phyloP scores from a whole-genome alignment of 2,888 invertebrate species.

The Bombylius discolor region DNA sequence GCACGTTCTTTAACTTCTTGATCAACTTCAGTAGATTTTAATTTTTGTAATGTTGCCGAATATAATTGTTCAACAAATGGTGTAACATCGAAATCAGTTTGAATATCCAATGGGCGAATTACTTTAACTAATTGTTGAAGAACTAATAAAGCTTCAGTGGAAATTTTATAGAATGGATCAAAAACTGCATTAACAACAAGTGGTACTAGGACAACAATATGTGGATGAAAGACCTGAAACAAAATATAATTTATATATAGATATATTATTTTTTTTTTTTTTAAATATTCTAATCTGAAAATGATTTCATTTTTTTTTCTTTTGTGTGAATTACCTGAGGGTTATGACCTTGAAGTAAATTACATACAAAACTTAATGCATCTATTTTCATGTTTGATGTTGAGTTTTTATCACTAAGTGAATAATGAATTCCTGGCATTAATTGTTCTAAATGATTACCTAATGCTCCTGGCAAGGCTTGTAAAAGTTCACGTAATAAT shows the following conservation, averaged over 20 bases:
- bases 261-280: neutral
- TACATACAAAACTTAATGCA: constrained; percentile 72
- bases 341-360: constrained; percentile 32
- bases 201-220: constrained; percentile 65
- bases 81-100: constrained; percentile 54
- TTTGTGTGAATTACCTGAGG: constrained; percentile 19
- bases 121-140: constrained; percentile 90
- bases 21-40: constrained; percentile 93
- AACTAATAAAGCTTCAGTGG: constrained; percentile 88
- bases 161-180: constrained; percentile 97
- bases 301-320: neutral
- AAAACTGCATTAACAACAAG: constrained; percentile 80
- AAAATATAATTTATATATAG: constrained; percentile 23
- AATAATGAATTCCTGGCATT: constrained; percentile 80
- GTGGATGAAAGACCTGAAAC: constrained; percentile 64
- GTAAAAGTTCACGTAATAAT: constrained; percentile 77
- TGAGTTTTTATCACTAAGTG: constrained; percentile 80
- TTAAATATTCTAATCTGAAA: neutral
- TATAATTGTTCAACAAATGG: constrained; percentile 73
- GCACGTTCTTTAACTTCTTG: constrained; percentile 98
- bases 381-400: constrained; percentile 98
- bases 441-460: constrained; percentile 70
- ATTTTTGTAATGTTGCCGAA: constrained; percentile 66
- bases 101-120: constrained; percentile 53
- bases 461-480: constrained; percentile 79